A percentile compares a stretch with the other conserved stretches of the same genome.
Evolutionary conservation across 2,113 vertebrate genomes (phyloP).

Genomic region (Cricetomys ansorgei): DNA sequence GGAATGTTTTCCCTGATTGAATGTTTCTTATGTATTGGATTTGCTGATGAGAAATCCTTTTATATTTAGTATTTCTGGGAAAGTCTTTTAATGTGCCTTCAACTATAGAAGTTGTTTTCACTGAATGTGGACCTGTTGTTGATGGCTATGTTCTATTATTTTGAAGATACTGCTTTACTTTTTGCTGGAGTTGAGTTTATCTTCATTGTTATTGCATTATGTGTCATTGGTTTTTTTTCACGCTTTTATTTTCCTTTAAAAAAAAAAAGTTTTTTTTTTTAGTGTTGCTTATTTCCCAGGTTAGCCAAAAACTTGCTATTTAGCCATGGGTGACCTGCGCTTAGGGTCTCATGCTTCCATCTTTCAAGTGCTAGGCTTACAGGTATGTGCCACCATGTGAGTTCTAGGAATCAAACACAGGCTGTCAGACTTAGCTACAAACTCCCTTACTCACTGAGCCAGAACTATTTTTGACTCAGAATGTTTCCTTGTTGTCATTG

Average conservation of each 20-base stretch:
- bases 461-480: neutral
- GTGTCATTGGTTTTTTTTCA: neutral
- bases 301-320: neutral
- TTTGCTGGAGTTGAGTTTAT: neutral
- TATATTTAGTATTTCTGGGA: conserved; percentile 30
- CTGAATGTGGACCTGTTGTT: conserved; percentile 33
- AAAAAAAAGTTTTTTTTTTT: neutral
- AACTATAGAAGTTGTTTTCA: conserved; percentile 41
- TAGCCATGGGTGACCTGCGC: neutral
- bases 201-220: conserved; percentile 2
- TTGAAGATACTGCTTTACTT: conserved; percentile 18
- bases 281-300: neutral
- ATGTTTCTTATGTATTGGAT: neutral
- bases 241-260: neutral
- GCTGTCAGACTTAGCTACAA: neutral
- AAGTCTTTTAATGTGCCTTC: conserved; percentile 46
- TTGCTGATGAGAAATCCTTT: conserved; percentile 22
- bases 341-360: neutral
- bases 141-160: neutral
- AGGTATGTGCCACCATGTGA: neutral
- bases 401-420: neutral
- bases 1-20: conserved; percentile 8
- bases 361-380: neutral
- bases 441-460: neutral
- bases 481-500: neutral